phyloP scores from a whole-genome alignment of 2,797 vertebrate genomes.

The Gadopsis bispinosus region DNA sequence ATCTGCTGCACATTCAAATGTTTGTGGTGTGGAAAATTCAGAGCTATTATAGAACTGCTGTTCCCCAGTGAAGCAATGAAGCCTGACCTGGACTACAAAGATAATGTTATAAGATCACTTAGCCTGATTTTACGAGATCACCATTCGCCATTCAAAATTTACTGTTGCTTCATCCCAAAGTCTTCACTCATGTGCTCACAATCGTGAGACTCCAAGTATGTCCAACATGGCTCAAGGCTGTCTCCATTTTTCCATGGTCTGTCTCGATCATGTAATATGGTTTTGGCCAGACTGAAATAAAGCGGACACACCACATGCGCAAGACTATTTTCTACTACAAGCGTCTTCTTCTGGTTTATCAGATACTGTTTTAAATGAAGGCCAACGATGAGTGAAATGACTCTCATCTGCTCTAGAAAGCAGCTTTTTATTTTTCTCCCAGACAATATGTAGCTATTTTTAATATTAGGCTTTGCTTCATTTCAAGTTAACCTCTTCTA shows the following conservation, averaged over 20 bases:
- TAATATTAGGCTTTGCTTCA: neutral
- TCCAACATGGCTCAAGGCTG: neutral
- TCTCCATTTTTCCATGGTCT: neutral
- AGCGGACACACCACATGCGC: too few species aligned
- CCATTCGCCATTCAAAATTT: neutral
- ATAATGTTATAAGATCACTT: neutral
- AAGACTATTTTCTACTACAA: neutral
- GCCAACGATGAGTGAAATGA: neutral
- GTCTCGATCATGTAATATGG: neutral
- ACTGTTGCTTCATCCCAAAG: neutral
- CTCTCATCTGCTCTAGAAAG: neutral
- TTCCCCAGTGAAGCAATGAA: neutral
- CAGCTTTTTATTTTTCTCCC: neutral
- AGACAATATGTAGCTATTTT: neutral
- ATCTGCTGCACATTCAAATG: neutral
- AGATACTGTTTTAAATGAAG: neutral
- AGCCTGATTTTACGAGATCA: neutral
- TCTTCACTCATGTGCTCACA: neutral
- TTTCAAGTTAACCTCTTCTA: conserved; percentile 1
- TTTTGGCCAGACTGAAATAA: neutral
- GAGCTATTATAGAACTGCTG: neutral
- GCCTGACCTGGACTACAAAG: neutral
- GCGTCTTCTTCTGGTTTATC: neutral
- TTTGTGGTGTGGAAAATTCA: neutral
- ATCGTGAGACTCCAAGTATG: neutral